These are phyloP conservation scores for Zootermopsis nevadensis DNA, from an alignment of 2,888 invertebrate genomes.

Conservation along the genomic window DNA sequence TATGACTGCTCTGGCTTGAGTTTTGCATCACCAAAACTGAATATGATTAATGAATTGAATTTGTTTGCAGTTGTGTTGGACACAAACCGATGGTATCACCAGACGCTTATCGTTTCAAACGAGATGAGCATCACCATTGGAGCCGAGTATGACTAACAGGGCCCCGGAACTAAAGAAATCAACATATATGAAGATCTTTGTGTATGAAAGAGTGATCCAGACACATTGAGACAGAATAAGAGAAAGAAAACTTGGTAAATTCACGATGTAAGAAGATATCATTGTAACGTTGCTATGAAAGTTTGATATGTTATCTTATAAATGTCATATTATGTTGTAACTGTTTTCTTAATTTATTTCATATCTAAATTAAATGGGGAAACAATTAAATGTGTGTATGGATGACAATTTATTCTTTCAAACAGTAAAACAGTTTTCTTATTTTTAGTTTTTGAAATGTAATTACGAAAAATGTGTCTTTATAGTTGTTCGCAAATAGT, in stretches of 20 bases:
- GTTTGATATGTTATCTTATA: background rate
- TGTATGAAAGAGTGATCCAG: background rate
- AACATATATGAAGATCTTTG: background rate
- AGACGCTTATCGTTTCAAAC: conserved; percentile 85
- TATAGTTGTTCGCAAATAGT: background rate
- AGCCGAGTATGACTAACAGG: conserved; percentile 92
- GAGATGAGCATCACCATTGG: conserved; percentile 96
- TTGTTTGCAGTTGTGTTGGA: conserved; percentile 85
- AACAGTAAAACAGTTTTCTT: background rate
- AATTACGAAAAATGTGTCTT: background rate
- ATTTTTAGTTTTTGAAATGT: background rate
- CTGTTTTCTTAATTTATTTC: background rate
- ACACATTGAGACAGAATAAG: background rate
- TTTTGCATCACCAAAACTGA: background rate
- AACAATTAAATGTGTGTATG: background rate
- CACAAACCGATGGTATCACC: conserved; percentile 97
- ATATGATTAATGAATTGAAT: background rate
- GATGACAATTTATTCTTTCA: background rate
- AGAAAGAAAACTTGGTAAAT: background rate
- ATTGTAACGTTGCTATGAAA: background rate
- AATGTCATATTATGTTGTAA: background rate
- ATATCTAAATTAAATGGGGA: background rate
- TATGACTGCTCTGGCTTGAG: no score
- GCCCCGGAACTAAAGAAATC: background rate
- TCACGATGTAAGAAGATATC: background rate